Evolutionary conservation across 1,140 invertebrate species (phyloP).

Genomic region (Drosophila pectinifera): DNA sequence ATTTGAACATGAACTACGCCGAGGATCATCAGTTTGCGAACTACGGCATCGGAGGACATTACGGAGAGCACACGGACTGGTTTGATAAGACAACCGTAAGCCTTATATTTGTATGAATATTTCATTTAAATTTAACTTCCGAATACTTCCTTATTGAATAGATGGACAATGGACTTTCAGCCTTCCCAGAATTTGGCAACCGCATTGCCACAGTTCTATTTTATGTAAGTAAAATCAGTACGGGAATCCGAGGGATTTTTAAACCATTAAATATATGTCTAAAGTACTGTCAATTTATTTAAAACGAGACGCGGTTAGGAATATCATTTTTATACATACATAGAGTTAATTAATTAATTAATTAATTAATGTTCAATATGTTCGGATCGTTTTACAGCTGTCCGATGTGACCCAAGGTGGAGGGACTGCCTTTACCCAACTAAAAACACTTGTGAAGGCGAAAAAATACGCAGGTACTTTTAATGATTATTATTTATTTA

Average conservation of each 20-base stretch:
- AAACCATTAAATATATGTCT: not conserved
- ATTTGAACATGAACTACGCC: slow-evolving; percentile 89
- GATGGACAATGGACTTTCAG: slow-evolving; percentile 24
- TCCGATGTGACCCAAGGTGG: slow-evolving; percentile 97
- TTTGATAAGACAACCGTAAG: slow-evolving; percentile 43
- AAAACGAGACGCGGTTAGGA: too few relatives aligned
- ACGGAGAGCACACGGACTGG: slow-evolving; percentile 89
- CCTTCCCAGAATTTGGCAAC: slow-evolving; percentile 60
- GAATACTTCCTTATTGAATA: not conserved
- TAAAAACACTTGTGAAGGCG: slow-evolving; percentile 93
- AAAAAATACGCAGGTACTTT: slow-evolving; percentile 87
- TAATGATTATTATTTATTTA: not conserved
- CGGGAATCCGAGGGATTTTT: not conserved
- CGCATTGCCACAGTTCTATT: slow-evolving; percentile 80
- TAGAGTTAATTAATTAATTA: too few relatives aligned
- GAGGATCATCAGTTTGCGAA: slow-evolving; percentile 89
- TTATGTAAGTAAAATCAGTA: slow-evolving; percentile 62
- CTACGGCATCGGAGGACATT: slow-evolving; percentile 91
- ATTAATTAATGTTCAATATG: too few relatives aligned
- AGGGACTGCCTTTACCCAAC: slow-evolving; percentile 95
- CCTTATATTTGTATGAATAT: not conserved
- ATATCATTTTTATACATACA: too few relatives aligned
- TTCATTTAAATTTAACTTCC: not conserved
- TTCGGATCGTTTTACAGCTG: slow-evolving; percentile 88
- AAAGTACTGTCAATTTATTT: too few relatives aligned